These are phyloP conservation scores for Rhamphomyia laevipes DNA, from an alignment of 2,888 invertebrate species.

Conservation along the genomic window DNA sequence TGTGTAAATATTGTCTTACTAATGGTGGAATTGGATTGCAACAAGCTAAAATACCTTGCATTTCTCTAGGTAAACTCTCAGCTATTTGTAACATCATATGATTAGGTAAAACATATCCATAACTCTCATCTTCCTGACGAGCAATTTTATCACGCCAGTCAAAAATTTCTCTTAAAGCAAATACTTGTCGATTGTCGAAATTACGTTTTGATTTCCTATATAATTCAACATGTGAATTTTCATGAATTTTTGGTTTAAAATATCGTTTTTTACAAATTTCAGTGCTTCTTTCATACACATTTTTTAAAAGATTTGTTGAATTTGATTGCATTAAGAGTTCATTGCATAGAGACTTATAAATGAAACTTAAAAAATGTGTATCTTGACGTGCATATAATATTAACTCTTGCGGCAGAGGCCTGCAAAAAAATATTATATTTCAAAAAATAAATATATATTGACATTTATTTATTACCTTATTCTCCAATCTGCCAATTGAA, in stretches of 20 bases:
- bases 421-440: conserved; percentile 20
- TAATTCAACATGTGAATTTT: conserved; percentile 61
- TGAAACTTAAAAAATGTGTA: conserved; percentile 87
- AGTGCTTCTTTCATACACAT: conserved; percentile 63
- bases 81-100: conserved; percentile 89
- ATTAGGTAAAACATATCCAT: conserved; percentile 85
- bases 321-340: conserved; percentile 57
- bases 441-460: background rate
- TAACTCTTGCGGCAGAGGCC: conserved; percentile 74
- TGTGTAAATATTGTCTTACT: conserved; percentile 42
- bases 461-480: conserved; percentile 45
- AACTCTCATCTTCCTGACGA: conserved; percentile 81
- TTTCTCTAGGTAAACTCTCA: conserved; percentile 76
- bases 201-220: conserved; percentile 64
- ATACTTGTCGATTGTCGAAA: conserved; percentile 76
- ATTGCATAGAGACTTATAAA: conserved; percentile 68
- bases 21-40: conserved; percentile 86
- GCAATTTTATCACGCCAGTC: conserved; percentile 82
- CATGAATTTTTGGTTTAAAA: conserved; percentile 58
- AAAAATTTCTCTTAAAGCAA: conserved; percentile 68
- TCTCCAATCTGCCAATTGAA: conserved; percentile 92
- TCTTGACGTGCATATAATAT: conserved; percentile 81
- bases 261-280: conserved; percentile 71
- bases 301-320: conserved; percentile 51
- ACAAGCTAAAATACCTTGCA: conserved; percentile 85